Evolutionary conservation across 2,797 vertebrate species (phyloP).

Genomic region (Diceros bicornis): DNA sequence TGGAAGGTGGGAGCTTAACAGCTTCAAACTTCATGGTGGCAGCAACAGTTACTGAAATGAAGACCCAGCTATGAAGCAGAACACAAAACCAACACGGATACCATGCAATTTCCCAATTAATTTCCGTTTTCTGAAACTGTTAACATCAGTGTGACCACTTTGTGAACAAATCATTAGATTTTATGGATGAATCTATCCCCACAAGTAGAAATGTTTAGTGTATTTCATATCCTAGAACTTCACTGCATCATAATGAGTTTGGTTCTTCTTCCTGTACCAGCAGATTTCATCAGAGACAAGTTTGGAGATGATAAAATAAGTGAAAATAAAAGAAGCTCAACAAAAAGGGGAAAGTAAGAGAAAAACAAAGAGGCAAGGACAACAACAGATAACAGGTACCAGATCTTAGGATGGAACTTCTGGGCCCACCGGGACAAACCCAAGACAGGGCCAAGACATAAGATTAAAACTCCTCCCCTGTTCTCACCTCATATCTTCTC

Average conservation of each 20-base stretch:
- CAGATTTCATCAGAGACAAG: background rate
- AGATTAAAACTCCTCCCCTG: background rate
- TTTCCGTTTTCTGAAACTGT: conserved; percentile 59
- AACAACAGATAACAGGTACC: background rate
- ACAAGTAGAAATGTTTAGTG: background rate
- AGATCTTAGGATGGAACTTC: background rate
- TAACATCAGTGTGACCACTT: background rate
- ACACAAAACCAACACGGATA: conserved; percentile 49
- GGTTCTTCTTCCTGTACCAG: background rate
- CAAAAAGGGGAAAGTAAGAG: background rate
- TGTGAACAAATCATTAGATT: conserved; percentile 62
- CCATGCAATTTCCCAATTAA: conserved; percentile 60
- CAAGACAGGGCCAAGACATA: background rate
- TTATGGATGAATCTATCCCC: background rate
- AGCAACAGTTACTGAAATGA: conserved; percentile 43
- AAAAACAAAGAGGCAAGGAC: background rate
- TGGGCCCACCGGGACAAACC: background rate
- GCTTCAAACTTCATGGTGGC: background rate
- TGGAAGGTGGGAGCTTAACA: conserved; percentile 45
- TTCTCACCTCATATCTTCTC: conserved; percentile 51
- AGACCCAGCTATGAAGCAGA: background rate
- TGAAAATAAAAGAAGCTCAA: conserved; percentile 13
- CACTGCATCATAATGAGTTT: background rate
- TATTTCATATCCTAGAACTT: background rate
- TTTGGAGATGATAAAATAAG: background rate